phyloP scores from a whole-genome alignment of 2,888 invertebrate genomes.

The Phortica magna region DNA sequence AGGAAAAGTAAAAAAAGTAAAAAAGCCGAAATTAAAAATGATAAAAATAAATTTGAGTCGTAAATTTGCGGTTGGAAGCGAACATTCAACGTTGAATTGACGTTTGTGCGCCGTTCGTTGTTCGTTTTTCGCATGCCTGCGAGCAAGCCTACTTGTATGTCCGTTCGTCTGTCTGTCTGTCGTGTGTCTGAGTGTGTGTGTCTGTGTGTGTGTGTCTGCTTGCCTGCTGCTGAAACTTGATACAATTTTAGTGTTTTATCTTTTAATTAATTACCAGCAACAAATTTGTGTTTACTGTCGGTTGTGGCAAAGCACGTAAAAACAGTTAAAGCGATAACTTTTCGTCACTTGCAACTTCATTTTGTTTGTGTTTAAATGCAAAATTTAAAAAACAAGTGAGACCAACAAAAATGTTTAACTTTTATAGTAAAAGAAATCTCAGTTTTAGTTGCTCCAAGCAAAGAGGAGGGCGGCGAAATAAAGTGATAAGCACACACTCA shows the following conservation, averaged over 20 bases:
- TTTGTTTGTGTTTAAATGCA: no score
- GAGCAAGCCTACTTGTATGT: no score
- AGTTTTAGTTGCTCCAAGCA: no score
- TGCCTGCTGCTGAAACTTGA: slow-evolving; percentile 58
- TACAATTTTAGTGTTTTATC: slow-evolving; percentile 71
- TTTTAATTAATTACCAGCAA: slow-evolving; percentile 67
- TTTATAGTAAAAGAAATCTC: no score
- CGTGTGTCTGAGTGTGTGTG: not conserved
- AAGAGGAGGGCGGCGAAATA: no score
- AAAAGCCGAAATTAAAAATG: slow-evolving; percentile 5
- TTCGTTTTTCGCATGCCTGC: no score
- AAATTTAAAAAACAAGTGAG: no score
- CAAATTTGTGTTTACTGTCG: slow-evolving; percentile 57
- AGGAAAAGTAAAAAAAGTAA: not conserved
- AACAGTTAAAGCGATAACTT: not conserved
- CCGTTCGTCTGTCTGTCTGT: not conserved
- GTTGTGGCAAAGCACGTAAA: slow-evolving; percentile 6
- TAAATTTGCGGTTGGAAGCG: not conserved
- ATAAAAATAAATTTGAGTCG: slow-evolving; percentile 10
- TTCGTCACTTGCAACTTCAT: no score
- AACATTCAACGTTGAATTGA: not conserved
- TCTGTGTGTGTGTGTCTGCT: not conserved
- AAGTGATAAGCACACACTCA: not conserved
- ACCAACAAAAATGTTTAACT: no score
- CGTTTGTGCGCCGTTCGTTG: no score